Evolutionary conservation across 1,140 invertebrate genomes (phyloP).

Genomic region (Pteromalus puparum): DNA sequence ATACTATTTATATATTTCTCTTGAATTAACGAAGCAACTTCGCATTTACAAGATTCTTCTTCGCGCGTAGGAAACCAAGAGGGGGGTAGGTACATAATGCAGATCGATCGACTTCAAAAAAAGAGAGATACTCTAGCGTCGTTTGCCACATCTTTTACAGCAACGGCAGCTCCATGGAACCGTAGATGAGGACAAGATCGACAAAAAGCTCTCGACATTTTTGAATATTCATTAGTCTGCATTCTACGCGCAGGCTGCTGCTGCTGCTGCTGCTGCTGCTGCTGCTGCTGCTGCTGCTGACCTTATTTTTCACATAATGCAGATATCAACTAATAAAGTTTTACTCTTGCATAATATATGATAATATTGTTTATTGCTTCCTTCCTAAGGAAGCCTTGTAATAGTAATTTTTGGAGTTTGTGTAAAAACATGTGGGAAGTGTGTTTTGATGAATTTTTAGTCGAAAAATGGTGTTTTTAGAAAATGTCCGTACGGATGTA

Average conservation of each 20-base stretch:
- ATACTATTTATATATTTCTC: constrained; percentile 24
- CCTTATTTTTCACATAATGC: constrained; percentile 63
- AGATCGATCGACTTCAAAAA: constrained; percentile 48
- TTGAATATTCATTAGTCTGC: constrained; percentile 73
- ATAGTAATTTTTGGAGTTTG: no score
- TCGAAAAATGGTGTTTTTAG: no score
- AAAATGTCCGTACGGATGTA: no score
- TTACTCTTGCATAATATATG: not conserved
- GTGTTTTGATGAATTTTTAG: no score
- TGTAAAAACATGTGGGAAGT: no score
- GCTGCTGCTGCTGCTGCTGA: constrained; percentile 63
- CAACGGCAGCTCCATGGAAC: constrained; percentile 21
- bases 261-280: no score
- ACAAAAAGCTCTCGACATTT: constrained; percentile 65
- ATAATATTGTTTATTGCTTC: not conserved
- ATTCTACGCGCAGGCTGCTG: constrained; percentile 57
- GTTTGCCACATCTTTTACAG: constrained; percentile 45
- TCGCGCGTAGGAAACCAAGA: not conserved
- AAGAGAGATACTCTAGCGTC: constrained; percentile 24
- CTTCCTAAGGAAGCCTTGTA: no score
- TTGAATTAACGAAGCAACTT: not conserved
- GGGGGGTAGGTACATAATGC: constrained; percentile 22
- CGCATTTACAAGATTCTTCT: not conserved
- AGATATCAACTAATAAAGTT: constrained; percentile 29
- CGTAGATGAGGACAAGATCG: constrained; percentile 46